Evolutionary conservation across 2,113 vertebrate genomes (phyloP).

Genomic region (Ia io): DNA sequence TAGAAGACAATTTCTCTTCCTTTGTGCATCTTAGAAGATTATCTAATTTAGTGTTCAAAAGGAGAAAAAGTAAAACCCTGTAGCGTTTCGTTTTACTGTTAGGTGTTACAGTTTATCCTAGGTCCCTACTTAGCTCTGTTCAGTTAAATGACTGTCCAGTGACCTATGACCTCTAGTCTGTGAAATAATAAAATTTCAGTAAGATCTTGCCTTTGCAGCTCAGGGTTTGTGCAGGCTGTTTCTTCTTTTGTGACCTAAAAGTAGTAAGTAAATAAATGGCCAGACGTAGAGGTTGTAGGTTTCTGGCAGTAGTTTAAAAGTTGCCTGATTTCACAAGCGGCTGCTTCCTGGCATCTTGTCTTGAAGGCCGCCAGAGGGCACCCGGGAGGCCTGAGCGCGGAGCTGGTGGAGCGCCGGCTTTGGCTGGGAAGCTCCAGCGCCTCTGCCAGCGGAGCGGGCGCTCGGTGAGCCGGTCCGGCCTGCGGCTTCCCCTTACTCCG

Average conservation of each 20-base stretch:
- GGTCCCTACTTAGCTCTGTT: background rate
- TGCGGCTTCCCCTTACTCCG: background rate
- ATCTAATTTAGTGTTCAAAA: background rate
- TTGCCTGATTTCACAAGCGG: background rate
- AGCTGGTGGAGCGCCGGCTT: background rate
- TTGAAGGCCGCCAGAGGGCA: slow-evolving; percentile 83
- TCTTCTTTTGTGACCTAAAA: background rate
- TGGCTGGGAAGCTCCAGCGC: slow-evolving; percentile 56
- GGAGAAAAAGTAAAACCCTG: background rate
- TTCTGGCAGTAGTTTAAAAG: background rate
- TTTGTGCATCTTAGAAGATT: background rate
- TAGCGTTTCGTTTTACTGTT: background rate
- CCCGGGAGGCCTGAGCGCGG: slow-evolving; percentile 19
- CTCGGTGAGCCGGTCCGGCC: too few relatives aligned
- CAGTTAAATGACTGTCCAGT: background rate
- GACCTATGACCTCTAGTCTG: background rate
- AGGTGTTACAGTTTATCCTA: background rate
- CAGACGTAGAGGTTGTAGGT: background rate
- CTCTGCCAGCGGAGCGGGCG: slow-evolving; percentile 42
- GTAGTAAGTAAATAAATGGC: background rate
- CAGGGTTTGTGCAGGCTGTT: background rate
- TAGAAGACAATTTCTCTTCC: background rate
- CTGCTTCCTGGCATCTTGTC: background rate
- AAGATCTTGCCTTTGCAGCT: background rate
- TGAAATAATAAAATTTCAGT: background rate